Evolutionary conservation across 2,797 vertebrate genomes (phyloP), one percentile per base, ranked within the genome.

Genomic region (Vireo griseus): DNA sequence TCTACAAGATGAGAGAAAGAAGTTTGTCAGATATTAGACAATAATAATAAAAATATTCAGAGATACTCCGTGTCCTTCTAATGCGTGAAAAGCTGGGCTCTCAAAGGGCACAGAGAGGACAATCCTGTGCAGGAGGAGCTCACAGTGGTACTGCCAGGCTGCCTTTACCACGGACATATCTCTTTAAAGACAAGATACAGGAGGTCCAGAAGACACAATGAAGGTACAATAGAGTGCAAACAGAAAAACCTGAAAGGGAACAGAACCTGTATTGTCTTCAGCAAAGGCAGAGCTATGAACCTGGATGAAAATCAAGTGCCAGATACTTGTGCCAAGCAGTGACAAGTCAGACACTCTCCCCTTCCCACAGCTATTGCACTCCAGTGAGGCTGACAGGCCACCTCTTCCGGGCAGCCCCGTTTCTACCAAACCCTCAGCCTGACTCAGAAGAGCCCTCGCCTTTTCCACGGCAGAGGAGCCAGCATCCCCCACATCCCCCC

Each of bases 401-500:
- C 16, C 16, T 9, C 17, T 18, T 13, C 5, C 54, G 19, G 29
- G 10, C 21, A 40, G n/a, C 13, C 39, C 51, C 4, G 5, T 5
- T 55, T 10, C 51, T 10, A 33, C 6, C 9, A 31, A 10, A 6
- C 1, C 12, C 54, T 20, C 35, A 20, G 4, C 3, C 12, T 4
- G 24, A 4, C 17, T 10, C 29, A 6, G 20, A 10, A 25, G 11
- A 1, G 3, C 16, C 52, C 10, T 11, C 3, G 2, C 2, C 13
- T 8, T 10, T 22, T 5, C 44, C 37, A 2, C 0, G 2, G 25
- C 1, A 8, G 50, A 11, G 11, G 15, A 28, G 14, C 37, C 61
- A 2, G 4, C 3, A 6, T 3, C 8, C 29, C 39, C 10, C 7
- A 0, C 2, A 0, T 0, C 14, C 10, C 25, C 10, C 33, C 8